Evolutionary conservation across 2,888 invertebrate species (phyloP).

Genomic region (Agrotis exclamationis): DNA sequence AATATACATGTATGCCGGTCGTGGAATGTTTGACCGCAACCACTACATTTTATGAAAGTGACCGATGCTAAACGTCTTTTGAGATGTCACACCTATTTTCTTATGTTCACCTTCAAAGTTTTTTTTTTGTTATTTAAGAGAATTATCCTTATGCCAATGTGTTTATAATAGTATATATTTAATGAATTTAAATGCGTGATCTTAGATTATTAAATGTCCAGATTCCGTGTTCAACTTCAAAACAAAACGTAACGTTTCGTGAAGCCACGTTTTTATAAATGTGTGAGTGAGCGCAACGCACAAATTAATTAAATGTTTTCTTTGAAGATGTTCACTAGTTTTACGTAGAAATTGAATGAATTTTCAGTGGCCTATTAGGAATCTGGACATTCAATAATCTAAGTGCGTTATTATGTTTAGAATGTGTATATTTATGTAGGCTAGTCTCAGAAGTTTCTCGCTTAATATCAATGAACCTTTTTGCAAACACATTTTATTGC

Average conservation of each 20-base stretch:
- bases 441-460: background rate
- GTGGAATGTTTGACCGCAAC: constrained; percentile 48
- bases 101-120: background rate
- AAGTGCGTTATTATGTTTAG: too few species aligned
- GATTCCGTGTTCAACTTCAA: too few species aligned
- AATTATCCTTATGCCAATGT: background rate
- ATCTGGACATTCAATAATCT: too few species aligned
- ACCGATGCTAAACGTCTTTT: constrained; percentile 25
- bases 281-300: too few species aligned
- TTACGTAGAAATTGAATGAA: too few species aligned
- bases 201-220: too few species aligned
- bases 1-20: constrained; percentile 61
- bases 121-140: background rate
- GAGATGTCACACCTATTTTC: constrained; percentile 12
- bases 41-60: constrained; percentile 49
- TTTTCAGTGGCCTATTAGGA: too few species aligned
- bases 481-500: constrained; percentile 8
- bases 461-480: constrained; percentile 24
- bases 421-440: background rate
- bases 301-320: too few species aligned
- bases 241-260: too few species aligned
- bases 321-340: too few species aligned
- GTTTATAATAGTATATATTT: background rate
- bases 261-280: too few species aligned
- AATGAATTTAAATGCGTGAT: background rate